Evolutionary conservation across 2,888 invertebrate species (phyloP).

Genomic region (Dicyrtoma fusca): DNA sequence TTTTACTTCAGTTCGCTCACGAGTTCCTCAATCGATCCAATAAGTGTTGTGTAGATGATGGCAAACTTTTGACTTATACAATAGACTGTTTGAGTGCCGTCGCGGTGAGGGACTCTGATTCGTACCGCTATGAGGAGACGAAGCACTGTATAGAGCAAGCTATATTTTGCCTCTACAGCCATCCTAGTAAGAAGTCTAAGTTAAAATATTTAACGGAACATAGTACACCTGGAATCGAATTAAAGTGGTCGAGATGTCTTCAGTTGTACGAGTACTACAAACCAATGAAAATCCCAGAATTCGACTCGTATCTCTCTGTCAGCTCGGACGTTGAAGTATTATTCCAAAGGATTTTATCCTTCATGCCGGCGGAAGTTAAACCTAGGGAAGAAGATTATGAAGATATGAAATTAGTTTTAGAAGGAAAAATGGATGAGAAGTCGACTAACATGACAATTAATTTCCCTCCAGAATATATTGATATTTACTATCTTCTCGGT

Average conservation of each 20-base stretch:
- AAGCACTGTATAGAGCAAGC: slow-evolving; percentile 82
- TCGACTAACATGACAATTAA: slow-evolving; percentile 8
- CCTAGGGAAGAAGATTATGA: slow-evolving; percentile 61
- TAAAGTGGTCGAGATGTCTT: slow-evolving; percentile 59
- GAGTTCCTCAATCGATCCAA: slow-evolving; percentile 49
- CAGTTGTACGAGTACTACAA: slow-evolving; percentile 73
- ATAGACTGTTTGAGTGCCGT: slow-evolving; percentile 73
- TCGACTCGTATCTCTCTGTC: slow-evolving; percentile 79
- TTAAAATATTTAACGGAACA: slow-evolving; percentile 58
- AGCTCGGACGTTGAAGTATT: slow-evolving; percentile 78
- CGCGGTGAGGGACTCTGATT: slow-evolving; percentile 61
- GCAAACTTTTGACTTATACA: slow-evolving; percentile 76
- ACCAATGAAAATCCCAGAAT: slow-evolving; percentile 77
- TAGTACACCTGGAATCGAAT: slow-evolving; percentile 38
- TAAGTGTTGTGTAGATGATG: slow-evolving; percentile 63
- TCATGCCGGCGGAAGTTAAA: slow-evolving; percentile 72
- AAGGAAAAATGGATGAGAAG: slow-evolving; percentile 16
- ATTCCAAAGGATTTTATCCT: slow-evolving; percentile 70
- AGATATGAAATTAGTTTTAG: slow-evolving; percentile 39
- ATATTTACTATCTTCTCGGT: slow-evolving; percentile 86
- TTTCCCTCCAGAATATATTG: slow-evolving; percentile 62
- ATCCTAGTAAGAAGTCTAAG: slow-evolving; percentile 73
- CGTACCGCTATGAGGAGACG: slow-evolving; percentile 71
- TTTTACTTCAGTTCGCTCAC: slow-evolving; percentile 54
- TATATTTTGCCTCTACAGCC: slow-evolving; percentile 81